Conservation (phyloP, 2,888 invertebrate genomes). For the Urechis unicinctus region DNA sequence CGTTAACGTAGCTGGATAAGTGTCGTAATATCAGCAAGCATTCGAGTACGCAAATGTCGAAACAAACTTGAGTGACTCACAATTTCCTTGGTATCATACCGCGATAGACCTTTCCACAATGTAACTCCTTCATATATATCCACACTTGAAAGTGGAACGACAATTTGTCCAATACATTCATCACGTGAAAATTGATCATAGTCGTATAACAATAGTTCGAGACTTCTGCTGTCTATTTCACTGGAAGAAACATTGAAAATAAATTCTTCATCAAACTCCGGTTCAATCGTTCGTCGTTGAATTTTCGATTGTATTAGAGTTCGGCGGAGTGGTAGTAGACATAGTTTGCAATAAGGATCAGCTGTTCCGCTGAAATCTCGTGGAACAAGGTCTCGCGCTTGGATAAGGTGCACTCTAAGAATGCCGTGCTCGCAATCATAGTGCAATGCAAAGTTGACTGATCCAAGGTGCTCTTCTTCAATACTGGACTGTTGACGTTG, state of each 20-base stretch:
- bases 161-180: slow-evolving; percentile 61
- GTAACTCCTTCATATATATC: slow-evolving; percentile 38
- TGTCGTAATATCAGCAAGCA: too few relatives aligned
- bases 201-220: slow-evolving; percentile 62
- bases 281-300: slow-evolving; percentile 57
- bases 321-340: slow-evolving; percentile 79
- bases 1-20: too few relatives aligned
- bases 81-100: too few relatives aligned
- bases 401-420: slow-evolving; percentile 61
- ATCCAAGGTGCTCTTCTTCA: slow-evolving; percentile 57
- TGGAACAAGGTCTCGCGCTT: slow-evolving; percentile 55
- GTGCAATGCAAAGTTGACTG: slow-evolving; percentile 59
- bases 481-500: slow-evolving; percentile 36
- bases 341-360: slow-evolving; percentile 69
- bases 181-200: slow-evolving; percentile 62
- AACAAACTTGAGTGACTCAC: too few relatives aligned
- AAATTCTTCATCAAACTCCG: slow-evolving; percentile 54
- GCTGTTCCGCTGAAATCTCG: slow-evolving; percentile 38
- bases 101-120: slow-evolving; percentile 16
- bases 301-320: slow-evolving; percentile 62
- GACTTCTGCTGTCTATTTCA: slow-evolving; percentile 35
- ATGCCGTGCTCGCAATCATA: slow-evolving; percentile 63
- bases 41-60: too few relatives aligned
- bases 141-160: slow-evolving; percentile 56
- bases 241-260: slow-evolving; percentile 57